Evolutionary conservation across 2,113 vertebrate species (phyloP), one percentile per base, ranked within the genome.

Genomic region (Brachirus orientalis): DNA sequence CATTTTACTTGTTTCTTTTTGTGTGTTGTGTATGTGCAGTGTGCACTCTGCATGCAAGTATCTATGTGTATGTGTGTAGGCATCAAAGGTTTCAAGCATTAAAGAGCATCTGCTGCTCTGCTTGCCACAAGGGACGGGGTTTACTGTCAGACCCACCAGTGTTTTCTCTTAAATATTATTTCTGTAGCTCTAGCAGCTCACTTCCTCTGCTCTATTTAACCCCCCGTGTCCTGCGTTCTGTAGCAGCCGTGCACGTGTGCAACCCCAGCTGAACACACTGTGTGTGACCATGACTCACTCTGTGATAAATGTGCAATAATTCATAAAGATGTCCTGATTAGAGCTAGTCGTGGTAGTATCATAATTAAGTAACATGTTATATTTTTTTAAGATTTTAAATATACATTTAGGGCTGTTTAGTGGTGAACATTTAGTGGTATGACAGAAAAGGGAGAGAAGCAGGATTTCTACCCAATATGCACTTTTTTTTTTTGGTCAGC

Each of bases 71-170:
- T 28, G 28, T 38, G 37, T n/a, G 48, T 18, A 16, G 37, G 73
- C 76, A 69, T 85, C 68, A 84, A 76, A 80, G 75, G 76, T 62
- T 60, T 54, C 35, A 54, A 57, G 75, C 22, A 46, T 50, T 43
- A 72, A 69, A 64, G 64, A 88, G 67, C 75, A 72, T 84, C 75
- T 81, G 75, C 72, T 58, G 75, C 69, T 72, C 57, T 56, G 10
- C 69, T 79, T 57, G 20, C 78, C 71, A 58, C 74, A 54, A 66
- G 57, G 63, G 51, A 46, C 44, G 3, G 16, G n/a, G 1, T 62
- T 70, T 71, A 40, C 51, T 46, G 48, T 63, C 60, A 68, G 38
- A 35, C 45, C 83, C 51, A 56, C 73, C 73, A 37, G n/a, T 61
- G 82, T 57, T 75, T 52, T 72, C 19, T 63, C n/a, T 40, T 53